Conservation (phyloP, 2,113 vertebrate genomes). For the Rhinichthys klamathensis region DNA sequence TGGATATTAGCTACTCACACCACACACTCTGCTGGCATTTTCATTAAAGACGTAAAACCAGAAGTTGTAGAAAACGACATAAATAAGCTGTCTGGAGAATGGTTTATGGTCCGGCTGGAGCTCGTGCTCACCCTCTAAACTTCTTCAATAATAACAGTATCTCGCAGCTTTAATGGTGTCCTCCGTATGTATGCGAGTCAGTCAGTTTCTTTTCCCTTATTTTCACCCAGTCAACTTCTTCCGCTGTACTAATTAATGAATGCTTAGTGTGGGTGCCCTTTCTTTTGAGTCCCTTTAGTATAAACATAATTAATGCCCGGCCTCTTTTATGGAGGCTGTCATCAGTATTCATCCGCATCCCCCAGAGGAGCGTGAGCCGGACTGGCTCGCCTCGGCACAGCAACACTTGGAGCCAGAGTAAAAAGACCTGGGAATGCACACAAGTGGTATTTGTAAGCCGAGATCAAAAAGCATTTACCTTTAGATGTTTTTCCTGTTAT, state of each 20-base stretch:
- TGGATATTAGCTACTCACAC: conserved; percentile 33
- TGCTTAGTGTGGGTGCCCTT: conserved; percentile 80
- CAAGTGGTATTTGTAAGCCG: conserved; percentile 82
- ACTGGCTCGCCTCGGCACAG: conserved; percentile 69
- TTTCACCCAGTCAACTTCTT: conserved; percentile 71
- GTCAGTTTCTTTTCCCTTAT: conserved; percentile 33
- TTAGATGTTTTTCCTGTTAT: conserved; percentile 94
- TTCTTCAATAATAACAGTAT: conserved; percentile 62
- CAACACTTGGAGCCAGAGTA: conserved; percentile 73
- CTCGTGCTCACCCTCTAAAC: conserved; percentile 58
- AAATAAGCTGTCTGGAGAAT: conserved; percentile 72
- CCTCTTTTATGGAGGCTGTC: conserved; percentile 76
- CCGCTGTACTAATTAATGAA: conserved; percentile 81
- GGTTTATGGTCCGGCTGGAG: conserved; percentile 67
- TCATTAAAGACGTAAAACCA: conserved; percentile 55
- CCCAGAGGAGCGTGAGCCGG: conserved; percentile 73
- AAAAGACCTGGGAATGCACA: conserved; percentile 81
- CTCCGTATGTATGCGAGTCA: conserved; percentile 54
- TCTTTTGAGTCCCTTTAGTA: conserved; percentile 83
- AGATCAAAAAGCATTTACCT: conserved; percentile 86
- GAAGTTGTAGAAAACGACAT: conserved; percentile 73
- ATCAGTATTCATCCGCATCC: conserved; percentile 76
- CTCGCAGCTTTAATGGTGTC: conserved; percentile 60
- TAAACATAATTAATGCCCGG: conserved; percentile 80
- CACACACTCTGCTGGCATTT: conserved; percentile 66